These are phyloP conservation scores for Heptranchias perlo DNA, from an alignment of 2,113 vertebrate genomes.

Conservation along the genomic window DNA sequence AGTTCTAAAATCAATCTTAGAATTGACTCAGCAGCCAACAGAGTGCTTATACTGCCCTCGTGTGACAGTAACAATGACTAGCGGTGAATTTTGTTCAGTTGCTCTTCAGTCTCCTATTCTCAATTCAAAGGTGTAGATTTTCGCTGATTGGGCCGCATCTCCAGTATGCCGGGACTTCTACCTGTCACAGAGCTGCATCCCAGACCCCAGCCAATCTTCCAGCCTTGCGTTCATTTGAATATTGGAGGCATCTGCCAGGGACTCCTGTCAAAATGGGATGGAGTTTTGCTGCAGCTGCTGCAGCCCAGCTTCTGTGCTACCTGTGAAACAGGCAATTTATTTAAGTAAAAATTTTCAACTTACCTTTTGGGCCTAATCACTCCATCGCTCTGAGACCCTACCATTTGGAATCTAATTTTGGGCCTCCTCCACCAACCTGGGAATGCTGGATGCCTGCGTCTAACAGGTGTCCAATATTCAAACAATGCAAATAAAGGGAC, in stretches of 20 bases:
- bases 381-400: not conserved
- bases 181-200: not conserved
- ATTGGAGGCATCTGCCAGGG: not conserved
- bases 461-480: not conserved
- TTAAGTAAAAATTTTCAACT: not conserved
- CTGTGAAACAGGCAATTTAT: not conserved
- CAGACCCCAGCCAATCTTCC: not conserved
- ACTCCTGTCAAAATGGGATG: not conserved
- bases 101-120: not conserved
- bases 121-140: not conserved
- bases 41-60: not conserved
- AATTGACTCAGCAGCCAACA: not conserved
- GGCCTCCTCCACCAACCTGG: not conserved
- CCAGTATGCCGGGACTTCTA: not conserved
- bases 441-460: not conserved
- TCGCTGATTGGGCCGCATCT: not conserved
- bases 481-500: not conserved
- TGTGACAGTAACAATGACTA: not conserved
- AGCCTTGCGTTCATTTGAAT: not conserved
- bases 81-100: not conserved
- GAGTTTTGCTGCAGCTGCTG: not conserved
- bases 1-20: not conserved
- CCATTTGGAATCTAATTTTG: not conserved
- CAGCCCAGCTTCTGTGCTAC: not conserved
- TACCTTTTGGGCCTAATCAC: not conserved